Conservation (phyloP, 2,797 vertebrate species). For the Taenioides sp. region DNA sequence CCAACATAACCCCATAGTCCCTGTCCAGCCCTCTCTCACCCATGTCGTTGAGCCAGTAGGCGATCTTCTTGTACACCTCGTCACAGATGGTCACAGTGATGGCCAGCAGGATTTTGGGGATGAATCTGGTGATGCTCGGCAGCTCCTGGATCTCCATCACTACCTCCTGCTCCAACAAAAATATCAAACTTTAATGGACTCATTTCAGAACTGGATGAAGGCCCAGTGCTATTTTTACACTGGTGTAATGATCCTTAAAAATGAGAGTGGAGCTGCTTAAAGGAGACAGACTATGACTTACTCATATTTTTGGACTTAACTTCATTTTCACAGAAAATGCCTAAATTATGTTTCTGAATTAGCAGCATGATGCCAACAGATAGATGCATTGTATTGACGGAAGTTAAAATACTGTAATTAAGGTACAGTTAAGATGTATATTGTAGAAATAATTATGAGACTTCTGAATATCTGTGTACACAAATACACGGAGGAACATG, state of each 20-base stretch:
- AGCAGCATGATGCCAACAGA: not conserved
- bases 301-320: not conserved
- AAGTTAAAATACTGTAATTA: not conserved
- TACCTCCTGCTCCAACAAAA: constrained; percentile 78
- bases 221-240: not conserved
- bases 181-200: constrained; percentile 35
- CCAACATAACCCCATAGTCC: not conserved
- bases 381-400: no score
- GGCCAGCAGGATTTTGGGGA: constrained; percentile 89
- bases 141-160: constrained; percentile 88
- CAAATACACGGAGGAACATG: no score
- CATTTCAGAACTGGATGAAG: not conserved
- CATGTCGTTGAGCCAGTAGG: constrained; percentile 92
- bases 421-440: not conserved
- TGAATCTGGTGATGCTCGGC: constrained; percentile 84
- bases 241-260: not conserved
- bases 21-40: constrained; percentile 64
- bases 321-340: not conserved
- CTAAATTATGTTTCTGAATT: not conserved
- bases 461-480: no score
- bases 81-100: constrained; percentile 86
- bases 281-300: not conserved
- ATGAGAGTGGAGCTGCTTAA: not conserved
- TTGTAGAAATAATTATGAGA: no score
- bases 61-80: constrained; percentile 91